phyloP scores from a whole-genome alignment of 2,113 vertebrate genomes.

The Dascyllus trimaculatus region DNA sequence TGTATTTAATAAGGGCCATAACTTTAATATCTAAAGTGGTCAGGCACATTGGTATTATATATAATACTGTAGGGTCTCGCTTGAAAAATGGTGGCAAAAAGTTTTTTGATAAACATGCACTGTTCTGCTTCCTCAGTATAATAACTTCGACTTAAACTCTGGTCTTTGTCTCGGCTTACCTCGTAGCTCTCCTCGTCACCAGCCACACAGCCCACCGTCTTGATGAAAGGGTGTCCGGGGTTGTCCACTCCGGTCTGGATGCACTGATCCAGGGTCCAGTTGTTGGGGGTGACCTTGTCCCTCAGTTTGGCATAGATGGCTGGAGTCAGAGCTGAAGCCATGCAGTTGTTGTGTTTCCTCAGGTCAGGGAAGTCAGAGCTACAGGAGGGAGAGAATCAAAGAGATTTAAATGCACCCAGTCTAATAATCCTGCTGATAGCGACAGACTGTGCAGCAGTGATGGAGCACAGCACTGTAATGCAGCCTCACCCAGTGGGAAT shows the following conservation, averaged over 20 bases:
- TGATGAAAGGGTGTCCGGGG: conserved; percentile 96
- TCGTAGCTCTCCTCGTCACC: conserved; percentile 96
- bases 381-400: not conserved
- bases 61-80: too few species aligned
- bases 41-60: too few species aligned
- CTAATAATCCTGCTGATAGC: too few species aligned
- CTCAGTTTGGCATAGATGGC: conserved; percentile 90
- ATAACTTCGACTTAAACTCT: too few species aligned
- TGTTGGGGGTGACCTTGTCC: conserved; percentile 90
- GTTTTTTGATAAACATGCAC: too few species aligned
- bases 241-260: conserved; percentile 98
- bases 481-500: too few species aligned
- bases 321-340: conserved; percentile 91
- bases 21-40: too few species aligned
- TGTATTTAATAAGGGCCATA: too few species aligned
- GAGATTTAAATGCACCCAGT: not conserved
- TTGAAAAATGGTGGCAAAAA: too few species aligned
- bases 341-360: conserved; percentile 97
- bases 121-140: too few species aligned
- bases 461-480: too few species aligned
- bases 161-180: conserved; percentile 74
- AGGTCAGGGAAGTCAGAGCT: conserved; percentile 94
- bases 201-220: conserved; percentile 95
- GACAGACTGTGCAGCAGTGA: too few species aligned
- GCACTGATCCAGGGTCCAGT: conserved; percentile 94